phyloP scores from a whole-genome alignment of 2,113 vertebrate genomes.

The Setophaga petechia region DNA sequence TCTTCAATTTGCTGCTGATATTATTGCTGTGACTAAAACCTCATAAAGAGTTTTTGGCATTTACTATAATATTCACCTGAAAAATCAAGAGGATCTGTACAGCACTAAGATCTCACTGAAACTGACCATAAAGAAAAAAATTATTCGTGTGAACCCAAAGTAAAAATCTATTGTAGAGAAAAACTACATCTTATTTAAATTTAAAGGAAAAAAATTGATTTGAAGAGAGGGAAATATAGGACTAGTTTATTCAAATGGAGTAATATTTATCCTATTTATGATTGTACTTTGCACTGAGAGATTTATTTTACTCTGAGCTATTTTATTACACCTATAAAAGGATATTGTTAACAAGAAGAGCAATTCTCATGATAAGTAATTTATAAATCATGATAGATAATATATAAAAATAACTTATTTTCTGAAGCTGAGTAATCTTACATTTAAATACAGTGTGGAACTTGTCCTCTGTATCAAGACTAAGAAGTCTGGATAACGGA shows the following conservation, averaged over 20 bases:
- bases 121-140: neutral
- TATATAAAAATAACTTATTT: neutral
- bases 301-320: neutral
- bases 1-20: neutral
- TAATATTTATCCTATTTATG: neutral
- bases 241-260: neutral
- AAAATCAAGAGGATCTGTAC: neutral
- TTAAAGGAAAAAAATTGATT: neutral
- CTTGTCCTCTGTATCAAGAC: neutral
- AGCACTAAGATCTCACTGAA: neutral
- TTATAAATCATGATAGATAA: neutral
- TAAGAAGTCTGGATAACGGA: neutral
- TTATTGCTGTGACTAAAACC: neutral
- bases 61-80: neutral
- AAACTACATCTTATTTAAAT: neutral
- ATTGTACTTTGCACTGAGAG: neutral
- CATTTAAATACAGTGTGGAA: neutral
- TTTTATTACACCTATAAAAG: neutral
- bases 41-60: neutral
- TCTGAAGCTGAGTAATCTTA: neutral
- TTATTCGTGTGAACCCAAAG: neutral
- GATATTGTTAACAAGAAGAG: neutral
- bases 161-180: neutral
- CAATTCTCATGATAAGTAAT: neutral
- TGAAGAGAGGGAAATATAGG: neutral